Evolutionary conservation across 1,140 invertebrate genomes (phyloP), one percentile per base, ranked within the genome.

Genomic region (Oryzaephilus surinamensis): DNA sequence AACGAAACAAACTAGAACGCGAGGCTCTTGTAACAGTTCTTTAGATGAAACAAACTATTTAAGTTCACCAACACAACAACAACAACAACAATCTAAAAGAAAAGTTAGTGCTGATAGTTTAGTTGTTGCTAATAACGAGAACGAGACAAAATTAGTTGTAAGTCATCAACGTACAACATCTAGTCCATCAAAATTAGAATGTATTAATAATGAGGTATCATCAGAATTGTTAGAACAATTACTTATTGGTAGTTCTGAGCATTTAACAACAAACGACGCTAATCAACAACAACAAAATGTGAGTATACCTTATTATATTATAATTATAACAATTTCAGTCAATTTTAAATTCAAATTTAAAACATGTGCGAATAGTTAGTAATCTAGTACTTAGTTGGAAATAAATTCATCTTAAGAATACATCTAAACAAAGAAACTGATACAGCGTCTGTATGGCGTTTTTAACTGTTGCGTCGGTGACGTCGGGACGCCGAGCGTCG

Each of bases 121-220:
- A 18, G 57, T 16, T 51, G 55, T 57, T 52, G 37, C 46, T 51
- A 43, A 50, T 49, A n/a, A n/a, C n/a, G 43, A 51, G 49, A 32
- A 35, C 47, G 46, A 40, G 51, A 58, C 35, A 60, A 69, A 54
- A 54, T 58, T 43, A 59, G 63, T 49, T 52, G 67, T 58, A 46
- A 74, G 64, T 47, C 83, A 85, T 60, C 80, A 83, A 39, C 60
- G 83, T 50, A 84, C 83, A 1, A 82, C 79, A 2, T 85, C 82
- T 2, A 84, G 81, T 50, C 83, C 83, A 4, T 83, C 78, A 0
- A 82, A 84, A 62, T 64, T 85, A 37, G 77, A 77, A 51, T 72
- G 74, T 48, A 48, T 72, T 46, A 41, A 43, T 41, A 56, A 51
- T 38, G 58, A 76, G 49, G 74, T 77, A 2, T 77, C 76, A 32